phyloP scores from a whole-genome alignment of 53 echinoderm and acorn worm genomes.

The Stichopus horrens region DNA sequence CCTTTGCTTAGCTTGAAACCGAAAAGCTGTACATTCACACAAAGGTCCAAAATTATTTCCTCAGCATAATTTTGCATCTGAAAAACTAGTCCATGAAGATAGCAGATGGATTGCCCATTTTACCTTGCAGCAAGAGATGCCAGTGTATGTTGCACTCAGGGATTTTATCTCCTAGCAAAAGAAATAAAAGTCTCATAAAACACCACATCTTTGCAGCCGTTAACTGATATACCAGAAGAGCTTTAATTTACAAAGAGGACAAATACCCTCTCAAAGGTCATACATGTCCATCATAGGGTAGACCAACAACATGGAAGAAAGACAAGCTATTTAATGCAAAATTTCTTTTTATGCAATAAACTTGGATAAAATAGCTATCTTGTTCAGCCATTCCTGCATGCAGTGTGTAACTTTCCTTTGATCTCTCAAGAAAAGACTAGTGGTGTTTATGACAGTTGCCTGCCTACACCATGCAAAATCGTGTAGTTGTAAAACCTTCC shows the following conservation, averaged over 20 bases:
- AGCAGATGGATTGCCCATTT: constrained; percentile 7
- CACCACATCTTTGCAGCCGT: neutral
- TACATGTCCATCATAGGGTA: neutral
- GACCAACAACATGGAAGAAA: neutral
- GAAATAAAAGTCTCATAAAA: constrained; percentile 7
- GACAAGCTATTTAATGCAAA: neutral
- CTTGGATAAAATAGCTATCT: neutral
- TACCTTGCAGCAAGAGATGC: constrained; percentile 21
- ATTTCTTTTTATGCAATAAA: constrained; percentile 3
- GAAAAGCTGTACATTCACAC: constrained; percentile 4
- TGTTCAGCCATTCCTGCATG: constrained; percentile 1
- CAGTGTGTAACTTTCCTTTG: constrained; percentile 2
- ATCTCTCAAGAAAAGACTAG: neutral
- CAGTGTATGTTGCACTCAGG: constrained; percentile 5
- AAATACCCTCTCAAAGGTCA: neutral
- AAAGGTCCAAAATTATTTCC: too few relatives aligned
- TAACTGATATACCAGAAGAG: neutral
- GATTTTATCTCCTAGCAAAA: constrained; percentile 16
- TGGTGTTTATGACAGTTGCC: neutral
- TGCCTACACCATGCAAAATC: neutral
- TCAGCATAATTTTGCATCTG: constrained; percentile 1
- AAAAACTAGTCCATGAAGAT: neutral
- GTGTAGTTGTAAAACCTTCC: neutral
- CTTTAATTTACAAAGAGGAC: neutral
- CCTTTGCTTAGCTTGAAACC: constrained; percentile 13